Conservation (phyloP, 2,888 invertebrate genomes). For the Pachydiplax longipennis region DNA sequence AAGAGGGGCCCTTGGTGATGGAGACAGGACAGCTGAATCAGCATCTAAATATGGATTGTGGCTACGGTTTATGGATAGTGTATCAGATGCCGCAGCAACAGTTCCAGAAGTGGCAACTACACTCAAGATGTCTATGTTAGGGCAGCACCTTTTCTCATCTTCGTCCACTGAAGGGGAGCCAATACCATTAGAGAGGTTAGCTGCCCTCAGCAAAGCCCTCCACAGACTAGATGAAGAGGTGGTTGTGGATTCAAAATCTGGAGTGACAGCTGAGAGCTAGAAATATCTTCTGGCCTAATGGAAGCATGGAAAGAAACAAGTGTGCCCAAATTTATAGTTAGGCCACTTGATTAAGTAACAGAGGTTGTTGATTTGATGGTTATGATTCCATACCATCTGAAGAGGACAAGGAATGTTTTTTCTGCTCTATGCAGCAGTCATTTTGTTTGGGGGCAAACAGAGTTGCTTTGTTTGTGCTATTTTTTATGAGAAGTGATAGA, state of each 20-base stretch:
- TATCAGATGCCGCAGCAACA: not conserved
- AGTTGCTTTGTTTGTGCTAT: conserved; percentile 44
- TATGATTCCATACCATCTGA: conserved; percentile 11
- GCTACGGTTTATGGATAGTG: conserved; percentile 7
- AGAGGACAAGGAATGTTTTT: conserved; percentile 1
- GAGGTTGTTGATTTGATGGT: conserved; percentile 30
- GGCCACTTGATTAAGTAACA: conserved; percentile 17
- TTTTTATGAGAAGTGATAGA: conserved; percentile 33
- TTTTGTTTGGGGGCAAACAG: not conserved
- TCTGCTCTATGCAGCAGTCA: conserved; percentile 19
- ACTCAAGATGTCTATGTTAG: conserved; percentile 2
- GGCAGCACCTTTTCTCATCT: conserved; percentile 10
- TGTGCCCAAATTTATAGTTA: conserved; percentile 2
- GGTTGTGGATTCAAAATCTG: not conserved
- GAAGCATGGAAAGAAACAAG: not conserved
- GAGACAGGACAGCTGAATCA: not conserved
- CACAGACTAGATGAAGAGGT: conserved; percentile 21
- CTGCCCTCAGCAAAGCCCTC: conserved; percentile 24
- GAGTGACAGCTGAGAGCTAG: conserved; percentile 16
- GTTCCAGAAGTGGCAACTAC: conserved; percentile 11
- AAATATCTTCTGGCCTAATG: not conserved
- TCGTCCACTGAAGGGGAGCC: conserved; percentile 1
- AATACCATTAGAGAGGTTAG: conserved; percentile 4
- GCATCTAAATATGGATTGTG: not conserved
- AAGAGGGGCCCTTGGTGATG: not conserved